Evolutionary conservation across 2,113 vertebrate species (phyloP).

Genomic region (Delphinus delphis): DNA sequence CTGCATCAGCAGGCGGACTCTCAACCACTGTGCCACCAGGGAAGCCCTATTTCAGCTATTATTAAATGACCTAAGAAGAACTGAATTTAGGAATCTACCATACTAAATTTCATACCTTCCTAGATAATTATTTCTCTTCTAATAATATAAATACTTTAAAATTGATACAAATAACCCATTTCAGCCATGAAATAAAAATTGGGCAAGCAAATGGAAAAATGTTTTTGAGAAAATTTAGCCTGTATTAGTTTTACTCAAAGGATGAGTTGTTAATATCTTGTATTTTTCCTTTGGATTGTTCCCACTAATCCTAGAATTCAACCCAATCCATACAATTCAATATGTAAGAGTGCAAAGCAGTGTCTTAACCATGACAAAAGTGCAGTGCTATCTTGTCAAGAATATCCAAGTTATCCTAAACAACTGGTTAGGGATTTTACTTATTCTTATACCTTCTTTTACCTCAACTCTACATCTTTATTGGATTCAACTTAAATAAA

Average conservation of each 20-base stretch:
- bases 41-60: not conserved
- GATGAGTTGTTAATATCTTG: not conserved
- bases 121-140: not conserved
- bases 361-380: not conserved
- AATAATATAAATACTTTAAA: not conserved
- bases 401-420: not conserved
- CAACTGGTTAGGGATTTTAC: not conserved
- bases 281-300: not conserved
- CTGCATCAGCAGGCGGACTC: too few species aligned
- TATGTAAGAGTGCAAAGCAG: not conserved
- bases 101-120: not conserved
- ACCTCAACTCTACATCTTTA: not conserved
- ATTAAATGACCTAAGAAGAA: not conserved
- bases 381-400: not conserved
- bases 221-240: not conserved
- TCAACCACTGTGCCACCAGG: too few species aligned
- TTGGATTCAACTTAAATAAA: constrained; percentile 10
- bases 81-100: not conserved
- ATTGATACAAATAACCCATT: not conserved
- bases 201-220: not conserved
- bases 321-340: not conserved
- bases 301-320: not conserved
- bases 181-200: not conserved
- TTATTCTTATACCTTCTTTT: not conserved
- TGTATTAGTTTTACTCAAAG: not conserved